A percentile compares a stretch with the other conserved stretches of the same genome.
phyloP scores from a whole-genome alignment of 2,888 invertebrate genomes.

The Nomada lathburiana region DNA sequence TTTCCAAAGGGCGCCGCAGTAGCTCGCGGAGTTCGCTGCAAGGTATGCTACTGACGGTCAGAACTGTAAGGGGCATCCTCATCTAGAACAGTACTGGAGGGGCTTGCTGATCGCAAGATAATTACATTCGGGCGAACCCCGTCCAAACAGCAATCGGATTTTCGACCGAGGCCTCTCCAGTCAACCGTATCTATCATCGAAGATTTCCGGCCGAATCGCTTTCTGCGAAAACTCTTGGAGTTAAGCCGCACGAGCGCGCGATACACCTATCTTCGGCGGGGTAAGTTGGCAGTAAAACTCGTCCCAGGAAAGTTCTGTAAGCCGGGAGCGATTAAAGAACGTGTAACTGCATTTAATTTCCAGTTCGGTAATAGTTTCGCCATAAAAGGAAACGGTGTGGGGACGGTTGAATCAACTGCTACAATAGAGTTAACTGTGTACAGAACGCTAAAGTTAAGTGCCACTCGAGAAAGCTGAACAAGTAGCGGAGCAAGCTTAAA shows the following conservation, averaged over 20 bases:
- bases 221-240: slow-evolving; percentile 29
- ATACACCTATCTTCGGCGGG: neutral
- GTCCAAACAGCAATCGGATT: slow-evolving; percentile 65
- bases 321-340: slow-evolving; percentile 18
- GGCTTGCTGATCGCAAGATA: slow-evolving; percentile 66
- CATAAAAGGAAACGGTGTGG: neutral
- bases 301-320: slow-evolving; percentile 3
- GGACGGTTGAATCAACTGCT: neutral
- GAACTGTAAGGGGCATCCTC: slow-evolving; percentile 45
- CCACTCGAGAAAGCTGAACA: neutral
- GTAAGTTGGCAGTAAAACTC: slow-evolving; percentile 12
- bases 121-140: slow-evolving; percentile 60
- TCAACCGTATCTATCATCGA: slow-evolving; percentile 43
- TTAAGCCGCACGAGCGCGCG: slow-evolving; percentile 4
- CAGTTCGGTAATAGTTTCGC: neutral
- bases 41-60: slow-evolving; percentile 62
- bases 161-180: slow-evolving; percentile 42
- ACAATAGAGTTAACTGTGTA: neutral
- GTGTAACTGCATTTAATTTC: slow-evolving; percentile 8
- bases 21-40: slow-evolving; percentile 40
- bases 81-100: slow-evolving; percentile 37
- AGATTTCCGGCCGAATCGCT: slow-evolving; percentile 13
- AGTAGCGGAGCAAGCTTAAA: neutral
- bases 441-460: slow-evolving; percentile 6
- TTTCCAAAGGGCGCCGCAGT: slow-evolving; percentile 2